Conservation (phyloP, 2,888 invertebrate species). For the Cataglyphis albicans region DNA sequence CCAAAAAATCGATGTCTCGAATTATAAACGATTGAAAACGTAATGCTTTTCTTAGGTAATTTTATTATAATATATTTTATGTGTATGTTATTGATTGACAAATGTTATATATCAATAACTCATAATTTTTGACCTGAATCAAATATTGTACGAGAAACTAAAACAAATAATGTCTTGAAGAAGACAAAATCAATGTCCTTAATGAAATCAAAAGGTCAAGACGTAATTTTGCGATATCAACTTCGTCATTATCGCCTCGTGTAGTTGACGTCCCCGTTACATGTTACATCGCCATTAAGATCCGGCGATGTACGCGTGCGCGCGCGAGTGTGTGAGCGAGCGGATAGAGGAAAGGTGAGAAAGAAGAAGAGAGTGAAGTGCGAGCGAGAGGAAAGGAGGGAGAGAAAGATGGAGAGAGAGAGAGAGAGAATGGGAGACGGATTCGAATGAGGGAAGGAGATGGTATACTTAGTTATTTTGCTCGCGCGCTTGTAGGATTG, state of each 20-base stretch:
- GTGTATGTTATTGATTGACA: no score
- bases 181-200: neutral
- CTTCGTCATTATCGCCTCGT: constrained; percentile 25
- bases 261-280: constrained; percentile 44
- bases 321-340: constrained; percentile 34
- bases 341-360: constrained; percentile 34
- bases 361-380: constrained; percentile 6
- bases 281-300: constrained; percentile 42
- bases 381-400: neutral
- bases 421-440: neutral
- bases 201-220: constrained; percentile 26
- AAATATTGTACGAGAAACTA: neutral
- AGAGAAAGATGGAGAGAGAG: neutral
- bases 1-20: no score
- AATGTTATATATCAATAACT: neutral
- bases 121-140: neutral
- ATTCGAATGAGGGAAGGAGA: constrained; percentile 64
- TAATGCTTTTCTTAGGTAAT: no score
- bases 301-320: constrained; percentile 20
- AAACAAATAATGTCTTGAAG: neutral
- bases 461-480: constrained; percentile 75
- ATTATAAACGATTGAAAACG: neutral
- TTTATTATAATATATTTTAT: no score
- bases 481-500: constrained; percentile 64
- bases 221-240: constrained; percentile 7